Conservation (phyloP, 37 sponge, comb jelly and placozoan genomes). For the Spongia lamella region DNA sequence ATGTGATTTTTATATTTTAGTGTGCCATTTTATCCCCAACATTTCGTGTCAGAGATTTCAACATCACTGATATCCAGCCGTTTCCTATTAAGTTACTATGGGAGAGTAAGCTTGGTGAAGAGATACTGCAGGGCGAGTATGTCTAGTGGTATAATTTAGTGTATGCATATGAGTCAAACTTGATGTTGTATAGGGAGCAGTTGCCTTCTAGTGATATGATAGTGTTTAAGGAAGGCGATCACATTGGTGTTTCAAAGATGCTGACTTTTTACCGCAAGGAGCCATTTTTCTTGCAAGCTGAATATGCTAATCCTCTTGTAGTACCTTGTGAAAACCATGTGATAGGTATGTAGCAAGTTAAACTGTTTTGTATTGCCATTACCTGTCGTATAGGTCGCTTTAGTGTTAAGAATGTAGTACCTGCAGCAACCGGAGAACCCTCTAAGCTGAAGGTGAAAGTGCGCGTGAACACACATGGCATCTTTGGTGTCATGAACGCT, state of each 20-base stretch:
- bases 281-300: constrained; percentile 64
- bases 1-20: constrained; percentile 54
- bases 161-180: too few species aligned
- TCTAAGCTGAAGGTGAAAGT: constrained; percentile 94
- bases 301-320: constrained; percentile 36
- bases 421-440: constrained; percentile 77
- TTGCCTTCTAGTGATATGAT: constrained; percentile 72
- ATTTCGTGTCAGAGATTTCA: constrained; percentile 92
- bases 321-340: neutral
- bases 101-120: constrained; percentile 63
- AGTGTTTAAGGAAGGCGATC: constrained; percentile 71
- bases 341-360: constrained; percentile 13
- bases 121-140: constrained; percentile 64
- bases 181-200: too few species aligned
- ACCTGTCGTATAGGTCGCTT: constrained; percentile 58
- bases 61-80: constrained; percentile 70
- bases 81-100: constrained; percentile 84
- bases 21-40: constrained; percentile 98
- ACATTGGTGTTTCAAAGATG: constrained; percentile 79
- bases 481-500: constrained; percentile 75
- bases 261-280: constrained; percentile 88
- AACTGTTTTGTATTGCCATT: neutral
- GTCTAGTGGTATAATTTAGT: neutral
- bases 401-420: constrained; percentile 70
- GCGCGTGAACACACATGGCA: constrained; percentile 85